Percentiles rank a stretch among this genome's conserved stretches.
Conservation (phyloP, 2,113 vertebrate genomes). For the Ctenomys sociabilis region DNA sequence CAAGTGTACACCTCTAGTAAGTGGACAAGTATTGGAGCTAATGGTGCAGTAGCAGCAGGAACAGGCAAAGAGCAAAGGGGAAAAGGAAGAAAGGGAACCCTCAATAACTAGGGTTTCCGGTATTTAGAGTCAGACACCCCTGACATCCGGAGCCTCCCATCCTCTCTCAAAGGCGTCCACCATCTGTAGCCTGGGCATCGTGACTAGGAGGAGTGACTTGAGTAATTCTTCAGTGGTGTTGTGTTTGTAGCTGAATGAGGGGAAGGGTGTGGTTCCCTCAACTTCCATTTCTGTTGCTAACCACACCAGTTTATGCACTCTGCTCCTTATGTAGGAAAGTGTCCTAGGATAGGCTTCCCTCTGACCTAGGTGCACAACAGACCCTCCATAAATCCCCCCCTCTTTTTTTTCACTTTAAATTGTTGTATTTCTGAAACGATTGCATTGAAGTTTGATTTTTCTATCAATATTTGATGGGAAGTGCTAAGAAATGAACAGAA, state of each 20-base stretch:
- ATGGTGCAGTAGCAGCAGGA: not conserved
- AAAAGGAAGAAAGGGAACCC: not conserved
- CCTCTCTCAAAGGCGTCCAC: not conserved
- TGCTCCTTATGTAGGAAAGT: not conserved
- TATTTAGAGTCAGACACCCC: not conserved
- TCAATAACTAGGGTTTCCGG: not conserved
- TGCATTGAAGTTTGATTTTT: not conserved
- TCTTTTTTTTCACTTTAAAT: not conserved
- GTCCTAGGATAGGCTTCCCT: not conserved
- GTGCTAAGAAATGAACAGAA: not conserved
- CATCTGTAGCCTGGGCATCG: not conserved
- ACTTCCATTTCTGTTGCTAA: not conserved
- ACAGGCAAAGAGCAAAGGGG: not conserved
- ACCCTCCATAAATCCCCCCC: not conserved
- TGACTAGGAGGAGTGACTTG: not conserved
- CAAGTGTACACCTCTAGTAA: not conserved
- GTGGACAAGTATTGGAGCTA: not conserved
- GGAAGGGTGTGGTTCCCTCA: not conserved
- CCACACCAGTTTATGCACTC: not conserved
- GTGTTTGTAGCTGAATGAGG: not conserved
- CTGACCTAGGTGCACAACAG: not conserved
- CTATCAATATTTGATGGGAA: not conserved
- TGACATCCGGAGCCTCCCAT: not conserved
- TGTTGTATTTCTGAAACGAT: not conserved
- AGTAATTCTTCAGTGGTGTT: not conserved